Evolutionary conservation across 2,888 invertebrate genomes (phyloP), one percentile per base, ranked within the genome.

Genomic region (Archips crataeganus): DNA sequence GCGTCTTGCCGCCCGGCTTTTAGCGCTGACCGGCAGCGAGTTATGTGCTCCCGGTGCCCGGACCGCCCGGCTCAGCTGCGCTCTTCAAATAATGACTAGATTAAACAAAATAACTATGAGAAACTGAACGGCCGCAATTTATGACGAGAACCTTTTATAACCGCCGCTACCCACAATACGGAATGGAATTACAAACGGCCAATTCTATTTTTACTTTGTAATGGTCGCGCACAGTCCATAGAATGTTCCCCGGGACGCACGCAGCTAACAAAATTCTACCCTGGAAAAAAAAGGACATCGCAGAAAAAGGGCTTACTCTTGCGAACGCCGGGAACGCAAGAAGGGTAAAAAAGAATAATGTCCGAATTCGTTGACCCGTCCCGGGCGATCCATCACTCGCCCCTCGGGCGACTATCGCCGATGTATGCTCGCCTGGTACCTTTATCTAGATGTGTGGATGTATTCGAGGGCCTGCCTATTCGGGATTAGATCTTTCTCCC

Each of bases 321-420:
- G 91, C 92, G 91, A 93, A 92, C 86, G 87, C 80, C 81, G 86
- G 85, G 87, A 87, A 88, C 90, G 91, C 91, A 93, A 94, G 94
- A 95, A 94, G 94, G 94, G 94, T 94, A 94, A 94, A 94, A 94
- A 95, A 95, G 95, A 95, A 94, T 94, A 94, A 95, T 95, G 94
- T 94, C 91, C 94, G 94, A 95, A 95, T 94, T 93, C 94, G 95
- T 94, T 95, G 95, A 95, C 95, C 95, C 95, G 94, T 94, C 93
- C 92, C 92, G 88, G 87, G 92, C 93, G 90, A 95, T 95, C 95
- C 94, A 95, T 95, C 95, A 94, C 94, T 91, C 92, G 85, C 86
- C 90, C 90, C 90, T 86, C 88, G 88, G 86, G 83, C 88, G 87
- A 88, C 91, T 89, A 90, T 92, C 92, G 90, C 84, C 90, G 88